Evolutionary conservation across 2,113 vertebrate species (phyloP), one percentile per base, ranked within the genome.

Genomic region (Corythoichthys haematopterus): DNA sequence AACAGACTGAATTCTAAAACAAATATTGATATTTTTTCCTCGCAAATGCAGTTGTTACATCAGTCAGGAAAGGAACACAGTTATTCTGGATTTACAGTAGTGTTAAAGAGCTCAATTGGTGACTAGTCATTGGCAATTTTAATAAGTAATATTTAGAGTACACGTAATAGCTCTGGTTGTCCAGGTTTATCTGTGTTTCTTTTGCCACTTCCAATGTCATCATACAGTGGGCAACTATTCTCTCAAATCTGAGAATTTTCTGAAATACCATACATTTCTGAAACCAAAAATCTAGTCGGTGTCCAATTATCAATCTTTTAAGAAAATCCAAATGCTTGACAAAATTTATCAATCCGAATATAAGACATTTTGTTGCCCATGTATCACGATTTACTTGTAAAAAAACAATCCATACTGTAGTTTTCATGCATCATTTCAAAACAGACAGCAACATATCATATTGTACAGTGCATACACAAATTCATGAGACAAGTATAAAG

Each of bases 151-250:
- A 46, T 4, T 28, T 16, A 8, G 3, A 16, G 20, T 28, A 28
- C 20, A 28, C 20, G 20, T n/a, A 16, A 45, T 62, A 33, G n/a
- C 8, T 59, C 37, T 14, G 33, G 55, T 56, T 59, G 69, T 73
- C n/a, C 64, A 75, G 51, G 53, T 68, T 48, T 75, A 66, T 4
- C 67, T 79, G 79, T 89, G 83, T 85, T 85, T 86, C 80, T 79
- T 40, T 77, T 76, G 78, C 75, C 66, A 67, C 64, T 69, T 75
- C 45, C 70, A 80, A 65, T 38, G 16, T 62, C 60, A 62, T 62
- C 60, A 62, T 46, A 62, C 60, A 62, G 20, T 62, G 60, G 60
- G 60, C 40, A 46, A 62, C n/a, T 46, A 6, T 61, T 20, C 7
- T 8, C 2, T 20, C 10, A 45, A 28, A 59, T 59, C 11, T 11